A percentile compares a stretch with the other conserved stretches of the same genome.
Evolutionary conservation across 2,888 invertebrate genomes (phyloP).

Genomic region (Ochropleura leucogaster): DNA sequence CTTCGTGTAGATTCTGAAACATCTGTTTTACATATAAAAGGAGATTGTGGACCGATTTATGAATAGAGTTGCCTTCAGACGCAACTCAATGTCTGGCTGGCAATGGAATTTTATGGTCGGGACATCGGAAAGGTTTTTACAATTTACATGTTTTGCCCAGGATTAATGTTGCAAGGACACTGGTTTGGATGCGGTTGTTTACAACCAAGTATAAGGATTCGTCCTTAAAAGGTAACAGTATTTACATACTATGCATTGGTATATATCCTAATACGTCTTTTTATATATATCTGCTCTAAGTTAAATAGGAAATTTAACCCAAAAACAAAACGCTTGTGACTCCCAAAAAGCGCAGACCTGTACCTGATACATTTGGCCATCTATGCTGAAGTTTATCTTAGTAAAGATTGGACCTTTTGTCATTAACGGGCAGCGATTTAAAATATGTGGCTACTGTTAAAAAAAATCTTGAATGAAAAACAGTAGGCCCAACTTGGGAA

Average conservation of each 20-base stretch:
- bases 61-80: slow-evolving; percentile 56
- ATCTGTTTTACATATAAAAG: slow-evolving; percentile 72
- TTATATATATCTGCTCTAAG: neutral
- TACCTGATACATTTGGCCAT: neutral
- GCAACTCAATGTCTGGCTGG: slow-evolving; percentile 60
- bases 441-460: neutral
- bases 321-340: neutral
- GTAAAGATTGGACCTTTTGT: neutral
- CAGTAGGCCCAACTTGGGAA: neutral
- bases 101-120: slow-evolving; percentile 65
- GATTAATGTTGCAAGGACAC: slow-evolving; percentile 52
- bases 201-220: slow-evolving; percentile 33
- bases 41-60: slow-evolving; percentile 64
- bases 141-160: slow-evolving; percentile 55
- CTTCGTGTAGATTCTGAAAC: slow-evolving; percentile 57
- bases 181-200: slow-evolving; percentile 51
- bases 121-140: slow-evolving; percentile 56
- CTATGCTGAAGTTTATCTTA: neutral
- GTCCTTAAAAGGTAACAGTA: slow-evolving; percentile 27
- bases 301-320: neutral
- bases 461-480: neutral
- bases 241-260: slow-evolving; percentile 40
- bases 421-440: neutral
- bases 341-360: neutral
- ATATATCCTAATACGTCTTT: slow-evolving; percentile 7